Evolutionary conservation across 2,888 invertebrate species (phyloP), one percentile per base, ranked within the genome.

Genomic region (Gnatocerus cornutus): DNA sequence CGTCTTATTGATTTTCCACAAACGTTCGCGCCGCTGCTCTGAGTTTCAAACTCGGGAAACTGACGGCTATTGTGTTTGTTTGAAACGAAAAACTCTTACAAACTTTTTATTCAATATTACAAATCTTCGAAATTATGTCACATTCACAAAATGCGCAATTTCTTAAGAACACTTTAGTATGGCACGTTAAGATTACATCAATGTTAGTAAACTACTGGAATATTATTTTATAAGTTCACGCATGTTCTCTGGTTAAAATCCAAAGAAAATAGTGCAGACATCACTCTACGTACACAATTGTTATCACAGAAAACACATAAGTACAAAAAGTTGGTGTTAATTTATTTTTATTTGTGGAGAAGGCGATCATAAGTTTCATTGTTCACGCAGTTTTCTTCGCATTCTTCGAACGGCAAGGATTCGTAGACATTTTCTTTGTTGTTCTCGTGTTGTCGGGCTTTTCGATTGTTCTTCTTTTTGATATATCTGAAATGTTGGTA

Each of bases 351-450:
- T 73, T 79, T 78, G 69, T 77, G 80, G 43, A 78, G 63, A 61
- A 82, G 74, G 46, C 79, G 74, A 73, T 82, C 81, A 67, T 83
- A 84, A 52, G 79, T 80, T 41, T 78, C 76, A 69, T 81, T 81
- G 56, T 73, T 75, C n/a, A 76, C 80, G 58, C 75, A 77, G 37
- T 77, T 77, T 39, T 75, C 74, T 10, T 77, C 71, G 46, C 76
- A 79, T 48, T 84, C 83, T 63, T 84, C 83, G 71, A 83, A 83
- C 3, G 83, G 82, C 66, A 84, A 74, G 7, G 81, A 76, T 77
- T 83, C 83, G 68, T 84, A 84, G 48, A 78, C 78, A 52, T 82
- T 82, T 56, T 80, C 80, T 7, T 71, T 73, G 21, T 74, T 64
- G 43, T 75, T 76, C 21, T 68, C 50, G 6, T 56, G 56, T 37